phyloP scores from a whole-genome alignment of 2,797 vertebrate species.

The Melopsittacus undulatus region DNA sequence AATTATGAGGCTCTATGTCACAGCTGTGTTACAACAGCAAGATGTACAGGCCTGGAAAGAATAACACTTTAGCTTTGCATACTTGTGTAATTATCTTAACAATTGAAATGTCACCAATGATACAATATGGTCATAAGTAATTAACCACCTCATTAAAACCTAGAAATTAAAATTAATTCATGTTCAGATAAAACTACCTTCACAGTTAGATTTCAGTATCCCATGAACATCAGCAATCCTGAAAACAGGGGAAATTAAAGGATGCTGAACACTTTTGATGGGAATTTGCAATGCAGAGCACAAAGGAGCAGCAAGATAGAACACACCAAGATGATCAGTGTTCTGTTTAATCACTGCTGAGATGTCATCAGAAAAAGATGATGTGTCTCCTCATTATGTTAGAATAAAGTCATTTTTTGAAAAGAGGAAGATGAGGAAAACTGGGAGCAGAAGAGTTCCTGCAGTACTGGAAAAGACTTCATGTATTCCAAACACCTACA shows the following conservation, averaged over 20 bases:
- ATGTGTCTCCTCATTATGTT: background rate
- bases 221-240: background rate
- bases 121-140: slow-evolving; percentile 74
- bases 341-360: background rate
- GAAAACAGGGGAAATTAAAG: background rate
- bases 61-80: slow-evolving; percentile 8
- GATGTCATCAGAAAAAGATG: background rate
- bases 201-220: slow-evolving; percentile 29
- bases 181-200: slow-evolving; percentile 68
- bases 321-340: background rate
- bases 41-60: background rate
- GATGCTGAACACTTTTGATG: background rate
- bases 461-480: background rate
- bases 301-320: background rate
- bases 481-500: background rate
- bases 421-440: background rate
- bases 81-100: slow-evolving; percentile 71
- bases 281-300: background rate
- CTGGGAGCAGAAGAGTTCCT: background rate
- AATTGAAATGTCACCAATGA: slow-evolving; percentile 73
- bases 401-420: background rate
- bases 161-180: slow-evolving; percentile 74
- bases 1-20: background rate
- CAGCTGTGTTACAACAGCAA: background rate
- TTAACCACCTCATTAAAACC: slow-evolving; percentile 77